These are phyloP conservation scores for Papilio dardanus DNA, from an alignment of 1,140 invertebrate genomes.

Conservation along the genomic window DNA sequence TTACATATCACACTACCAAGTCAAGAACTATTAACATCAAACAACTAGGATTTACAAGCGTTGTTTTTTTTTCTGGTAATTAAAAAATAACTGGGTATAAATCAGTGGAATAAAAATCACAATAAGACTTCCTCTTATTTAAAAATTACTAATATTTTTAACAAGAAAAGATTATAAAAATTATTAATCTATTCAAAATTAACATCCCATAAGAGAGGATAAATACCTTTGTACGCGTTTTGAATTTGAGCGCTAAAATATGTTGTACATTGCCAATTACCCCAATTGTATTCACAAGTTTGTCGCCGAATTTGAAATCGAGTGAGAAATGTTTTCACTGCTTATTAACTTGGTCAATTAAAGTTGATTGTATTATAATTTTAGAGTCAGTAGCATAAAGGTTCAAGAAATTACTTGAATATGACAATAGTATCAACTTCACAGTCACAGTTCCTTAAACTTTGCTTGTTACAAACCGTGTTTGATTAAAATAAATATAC, in stretches of 20 bases:
- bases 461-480: too few species aligned
- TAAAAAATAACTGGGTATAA: background rate
- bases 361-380: background rate
- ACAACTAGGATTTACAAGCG: background rate
- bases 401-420: too few species aligned
- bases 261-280: conserved; percentile 15
- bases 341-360: background rate
- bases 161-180: background rate
- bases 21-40: background rate
- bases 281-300: background rate
- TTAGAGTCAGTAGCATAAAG: too few species aligned
- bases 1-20: background rate
- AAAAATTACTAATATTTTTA: background rate
- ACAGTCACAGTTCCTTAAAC: too few species aligned
- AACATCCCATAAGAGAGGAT: conserved; percentile 3
- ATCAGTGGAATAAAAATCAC: too few species aligned
- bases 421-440: too few species aligned
- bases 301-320: conserved; percentile 8
- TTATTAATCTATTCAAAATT: background rate
- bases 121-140: background rate
- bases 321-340: conserved; percentile 5
- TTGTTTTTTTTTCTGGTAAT: background rate
- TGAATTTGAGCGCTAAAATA: conserved; percentile 10
- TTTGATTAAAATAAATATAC: too few species aligned
- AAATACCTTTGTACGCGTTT: conserved; percentile 15